phyloP scores from a whole-genome alignment of 1,140 invertebrate species.

The Prorops nasuta region DNA sequence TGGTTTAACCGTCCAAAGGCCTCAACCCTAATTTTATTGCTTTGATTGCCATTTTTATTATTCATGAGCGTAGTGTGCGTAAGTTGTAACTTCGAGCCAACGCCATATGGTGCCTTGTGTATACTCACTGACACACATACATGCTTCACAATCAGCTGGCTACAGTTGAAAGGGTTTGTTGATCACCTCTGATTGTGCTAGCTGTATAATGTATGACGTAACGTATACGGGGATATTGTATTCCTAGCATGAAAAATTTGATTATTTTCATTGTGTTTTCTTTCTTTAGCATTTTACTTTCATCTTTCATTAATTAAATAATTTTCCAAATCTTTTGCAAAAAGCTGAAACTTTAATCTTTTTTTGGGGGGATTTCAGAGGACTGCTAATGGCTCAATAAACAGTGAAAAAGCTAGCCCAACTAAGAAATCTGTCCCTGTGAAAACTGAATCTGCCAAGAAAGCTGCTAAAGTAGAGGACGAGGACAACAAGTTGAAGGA shows the following conservation, averaged over 20 bases:
- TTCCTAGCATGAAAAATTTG: too few species aligned
- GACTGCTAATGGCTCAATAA: constrained; percentile 52
- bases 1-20: background rate
- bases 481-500: constrained; percentile 53
- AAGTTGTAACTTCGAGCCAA: too few species aligned
- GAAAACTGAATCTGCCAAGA: constrained; percentile 50
- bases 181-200: constrained; percentile 1
- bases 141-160: constrained; percentile 33
- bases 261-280: too few species aligned
- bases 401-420: constrained; percentile 54
- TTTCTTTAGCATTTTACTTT: too few species aligned
- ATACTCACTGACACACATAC: constrained; percentile 17
- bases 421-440: constrained; percentile 51
- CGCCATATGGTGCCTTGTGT: constrained; percentile 34
- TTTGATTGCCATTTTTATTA: background rate
- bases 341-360: too few species aligned
- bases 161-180: constrained; percentile 3
- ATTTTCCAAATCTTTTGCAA: too few species aligned
- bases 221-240: too few species aligned
- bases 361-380: too few species aligned
- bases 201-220: constrained; percentile 1
- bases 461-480: constrained; percentile 44
- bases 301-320: too few species aligned
- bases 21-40: background rate
- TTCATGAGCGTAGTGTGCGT: too few species aligned